Evolutionary conservation across 2,797 vertebrate species (phyloP), one percentile per base, ranked within the genome.

Genomic region (Coregonus suidteri): DNA sequence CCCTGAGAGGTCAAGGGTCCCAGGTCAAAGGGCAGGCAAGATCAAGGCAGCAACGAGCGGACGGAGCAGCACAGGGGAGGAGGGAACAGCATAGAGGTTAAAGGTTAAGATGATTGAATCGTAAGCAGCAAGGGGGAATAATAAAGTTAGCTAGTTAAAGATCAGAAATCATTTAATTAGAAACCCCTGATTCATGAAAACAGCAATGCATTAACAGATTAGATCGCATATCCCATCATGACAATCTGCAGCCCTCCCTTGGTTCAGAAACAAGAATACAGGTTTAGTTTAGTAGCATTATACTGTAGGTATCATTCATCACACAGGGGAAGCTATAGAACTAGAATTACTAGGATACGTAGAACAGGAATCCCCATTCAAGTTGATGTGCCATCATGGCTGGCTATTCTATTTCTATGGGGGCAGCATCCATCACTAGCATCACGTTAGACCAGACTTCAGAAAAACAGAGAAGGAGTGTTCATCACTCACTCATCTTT

Each of bases 1-100:
- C 98, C 98, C 98, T 99, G 96, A 91, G 91, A 91, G 88, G 93
- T 88, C 91, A 73, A 82, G 70, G 83, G 72, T 85, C 90, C 88
- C 77, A 92, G 93, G 94, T 93, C 91, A 96, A 94, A 96, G 84
- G 92, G 91, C 89, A 65, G 56, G 73, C 73, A 47, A 56, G 94
- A 93, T 94, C 89, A 95, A 52, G 70, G 53, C 9, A 37, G 34
- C 30, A 25, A 59, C 15, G 16, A 35, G 65, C 2, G 15, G 34
- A 35, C 13, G 4, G 34, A 35, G 91, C 90, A 93, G 66, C 72
- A 94, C 91, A 95, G 72, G 77, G 79, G 67, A 83, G 77, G 70
- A 83, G 90, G 92, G 90, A 94, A 94, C 83, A 94, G 90, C 89
- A 84, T 64, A 94, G 84, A 95, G 86, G 92, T 95, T 93, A 94